phyloP scores from a whole-genome alignment of 2,113 vertebrate genomes.

The Stigmatopora nigra region DNA sequence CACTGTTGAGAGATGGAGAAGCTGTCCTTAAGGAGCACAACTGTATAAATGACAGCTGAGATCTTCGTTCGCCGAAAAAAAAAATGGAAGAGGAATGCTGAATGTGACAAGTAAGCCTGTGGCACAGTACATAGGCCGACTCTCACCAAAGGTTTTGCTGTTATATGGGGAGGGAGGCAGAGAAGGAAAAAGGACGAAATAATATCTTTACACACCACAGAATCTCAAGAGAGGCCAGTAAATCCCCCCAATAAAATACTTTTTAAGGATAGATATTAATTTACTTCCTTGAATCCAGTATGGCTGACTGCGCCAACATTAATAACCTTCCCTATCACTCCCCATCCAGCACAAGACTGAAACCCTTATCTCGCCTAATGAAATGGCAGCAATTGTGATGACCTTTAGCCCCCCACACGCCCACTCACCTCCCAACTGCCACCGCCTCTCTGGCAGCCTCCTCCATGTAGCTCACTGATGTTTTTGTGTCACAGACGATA shows the following conservation, averaged over 20 bases:
- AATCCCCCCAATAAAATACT: constrained; percentile 64
- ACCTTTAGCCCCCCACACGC: constrained; percentile 52
- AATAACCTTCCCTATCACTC: constrained; percentile 57
- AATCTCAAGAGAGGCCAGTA: constrained; percentile 56
- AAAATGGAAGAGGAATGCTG: constrained; percentile 36
- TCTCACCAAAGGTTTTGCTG: constrained; percentile 55
- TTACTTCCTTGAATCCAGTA: constrained; percentile 64
- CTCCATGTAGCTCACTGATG: constrained; percentile 33
- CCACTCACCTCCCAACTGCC: not conserved
- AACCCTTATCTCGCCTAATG: constrained; percentile 57
- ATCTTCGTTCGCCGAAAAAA: constrained; percentile 30
- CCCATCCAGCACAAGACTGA: constrained; percentile 29
- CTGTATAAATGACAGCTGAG: constrained; percentile 26
- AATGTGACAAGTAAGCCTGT: constrained; percentile 43
- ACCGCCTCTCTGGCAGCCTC: constrained; percentile 22
- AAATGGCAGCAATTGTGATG: constrained; percentile 46
- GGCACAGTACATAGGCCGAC: constrained; percentile 24
- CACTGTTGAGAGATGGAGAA: not conserved
- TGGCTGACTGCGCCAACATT: constrained; percentile 57
- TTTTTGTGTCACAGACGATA: constrained; percentile 51
- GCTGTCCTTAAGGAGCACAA: constrained; percentile 35
- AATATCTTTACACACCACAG: constrained; percentile 53
- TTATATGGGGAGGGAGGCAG: constrained; percentile 20
- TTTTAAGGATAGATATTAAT: constrained; percentile 64
- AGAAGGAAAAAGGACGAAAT: constrained; percentile 46